These are phyloP conservation scores for Mesoligia furuncula DNA, from an alignment of 2,888 invertebrate species.

Conservation along the genomic window DNA sequence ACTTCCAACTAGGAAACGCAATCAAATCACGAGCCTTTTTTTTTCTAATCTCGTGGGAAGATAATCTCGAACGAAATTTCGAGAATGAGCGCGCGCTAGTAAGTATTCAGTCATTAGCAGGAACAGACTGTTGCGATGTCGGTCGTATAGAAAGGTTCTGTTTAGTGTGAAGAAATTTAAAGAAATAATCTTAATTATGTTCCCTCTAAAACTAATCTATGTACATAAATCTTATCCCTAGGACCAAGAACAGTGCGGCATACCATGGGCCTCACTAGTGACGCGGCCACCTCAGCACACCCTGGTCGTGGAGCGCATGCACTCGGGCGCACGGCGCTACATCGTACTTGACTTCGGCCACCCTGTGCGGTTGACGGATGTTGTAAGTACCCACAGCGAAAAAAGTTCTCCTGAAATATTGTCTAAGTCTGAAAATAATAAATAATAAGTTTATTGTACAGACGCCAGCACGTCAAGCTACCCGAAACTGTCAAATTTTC, in stretches of 20 bases:
- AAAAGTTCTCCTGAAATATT: background rate
- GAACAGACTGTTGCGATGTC: background rate
- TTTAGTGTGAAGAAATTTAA: background rate
- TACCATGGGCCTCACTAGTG: conserved; percentile 94
- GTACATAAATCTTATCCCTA: conserved; percentile 49
- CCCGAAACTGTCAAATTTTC: no score
- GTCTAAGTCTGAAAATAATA: background rate
- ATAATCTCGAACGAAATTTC: background rate
- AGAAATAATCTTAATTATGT: background rate
- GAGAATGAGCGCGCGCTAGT: background rate
- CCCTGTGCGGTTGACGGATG: conserved; percentile 95
- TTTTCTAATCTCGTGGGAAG: background rate
- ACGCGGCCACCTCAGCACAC: conserved; percentile 95
- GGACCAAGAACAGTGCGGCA: conserved; percentile 86
- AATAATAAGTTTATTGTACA: no score
- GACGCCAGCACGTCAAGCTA: no score
- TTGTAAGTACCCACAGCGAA: conserved; percentile 82
- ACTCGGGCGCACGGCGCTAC: conserved; percentile 97
- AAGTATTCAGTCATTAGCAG: background rate
- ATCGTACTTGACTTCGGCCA: conserved; percentile 98
- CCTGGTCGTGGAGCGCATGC: conserved; percentile 97
- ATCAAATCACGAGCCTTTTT: background rate
- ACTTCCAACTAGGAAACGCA: background rate
- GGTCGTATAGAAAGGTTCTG: background rate
- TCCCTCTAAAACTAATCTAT: background rate